Evolutionary conservation across 1,140 invertebrate genomes (phyloP), one percentile per base, ranked within the genome.

Genomic region (Euura saliciscinereae): DNA sequence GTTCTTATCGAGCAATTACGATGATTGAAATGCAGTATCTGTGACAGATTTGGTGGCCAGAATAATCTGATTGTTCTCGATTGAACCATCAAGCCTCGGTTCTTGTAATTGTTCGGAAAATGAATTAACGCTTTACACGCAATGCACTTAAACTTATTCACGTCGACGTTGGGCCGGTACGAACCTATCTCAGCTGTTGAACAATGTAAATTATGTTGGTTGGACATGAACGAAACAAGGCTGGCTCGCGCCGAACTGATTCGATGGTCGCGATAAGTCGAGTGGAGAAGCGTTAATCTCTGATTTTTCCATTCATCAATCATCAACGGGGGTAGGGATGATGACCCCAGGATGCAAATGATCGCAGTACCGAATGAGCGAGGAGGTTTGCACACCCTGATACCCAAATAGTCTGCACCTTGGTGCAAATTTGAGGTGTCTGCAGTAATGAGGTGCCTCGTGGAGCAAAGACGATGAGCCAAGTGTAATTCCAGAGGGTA

Each of bases 91-190:
- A 28, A 28, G 80, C 28, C 28, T 78, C 81, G 80, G 80, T 72
- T 75, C 78, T 77, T 76, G 80, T 84, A 82, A 85, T 84, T 84
- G 83, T 84, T 82, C 83, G 74, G 74, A 76, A 84, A 84, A 86
- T 79, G 79, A 85, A 86, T 86, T 85, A 82, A 84, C 81, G 76
- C 77, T 70, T 73, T 71, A 75, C 85, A 86, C 82, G 84, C 84
- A 80, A 86, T 81, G 79, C 80, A 80, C 81, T 82, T 84, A 77
- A 82, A 84, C 80, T 85, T 85, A 85, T 85, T 83, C 80, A 74
- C 77, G 74, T 80, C 76, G 75, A 46, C 66, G 51, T 59, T 28
- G 28, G 51, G 51, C 51, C 51, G 51, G 51, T 59, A 59, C 51
- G 8, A 11, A 59, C 51, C 51, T 59, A 59, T 59, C 51, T 59